Percentiles rank a stretch among this genome's conserved stretches.
Conservation (phyloP, 2,113 vertebrate genomes). For the Carassius gibelio region DNA sequence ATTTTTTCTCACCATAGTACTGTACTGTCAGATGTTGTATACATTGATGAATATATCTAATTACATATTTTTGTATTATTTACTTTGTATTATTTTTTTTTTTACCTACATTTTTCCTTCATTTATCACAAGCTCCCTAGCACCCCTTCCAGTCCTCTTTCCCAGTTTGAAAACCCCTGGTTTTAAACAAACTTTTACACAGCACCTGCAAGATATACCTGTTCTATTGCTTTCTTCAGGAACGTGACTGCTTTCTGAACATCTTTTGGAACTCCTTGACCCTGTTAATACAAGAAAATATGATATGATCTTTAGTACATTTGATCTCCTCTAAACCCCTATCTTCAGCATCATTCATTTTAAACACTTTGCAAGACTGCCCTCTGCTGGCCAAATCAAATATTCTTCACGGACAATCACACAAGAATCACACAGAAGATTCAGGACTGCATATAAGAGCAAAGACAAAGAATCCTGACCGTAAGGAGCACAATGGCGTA, state of each 20-base stretch:
- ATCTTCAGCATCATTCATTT: too few relatives aligned
- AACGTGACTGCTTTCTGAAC: slow-evolving; percentile 73
- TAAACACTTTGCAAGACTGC: neutral
- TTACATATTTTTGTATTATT: neutral
- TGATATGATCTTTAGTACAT: neutral
- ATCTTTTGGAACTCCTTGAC: slow-evolving; percentile 75
- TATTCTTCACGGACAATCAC: neutral
- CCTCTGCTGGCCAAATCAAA: slow-evolving; percentile 13
- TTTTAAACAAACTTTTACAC: neutral
- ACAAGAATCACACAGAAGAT: neutral
- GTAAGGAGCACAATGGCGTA: slow-evolving; percentile 77
- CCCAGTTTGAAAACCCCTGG: neutral
- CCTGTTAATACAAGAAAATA: slow-evolving; percentile 64
- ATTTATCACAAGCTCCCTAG: neutral
- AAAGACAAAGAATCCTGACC: slow-evolving; percentile 61
- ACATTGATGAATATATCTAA: too few relatives aligned
- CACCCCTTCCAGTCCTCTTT: neutral
- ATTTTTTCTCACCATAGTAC: too few relatives aligned
- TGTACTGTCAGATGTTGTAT: too few relatives aligned
- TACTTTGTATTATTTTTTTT: neutral
- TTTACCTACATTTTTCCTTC: neutral
- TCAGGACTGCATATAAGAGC: neutral
- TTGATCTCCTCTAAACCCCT: neutral
- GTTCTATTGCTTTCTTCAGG: slow-evolving; percentile 75
- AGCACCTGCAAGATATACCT: slow-evolving; percentile 61